These are phyloP conservation scores for Lycophotia porphyrea DNA, from an alignment of 2,888 invertebrate genomes.

Conservation along the genomic window DNA sequence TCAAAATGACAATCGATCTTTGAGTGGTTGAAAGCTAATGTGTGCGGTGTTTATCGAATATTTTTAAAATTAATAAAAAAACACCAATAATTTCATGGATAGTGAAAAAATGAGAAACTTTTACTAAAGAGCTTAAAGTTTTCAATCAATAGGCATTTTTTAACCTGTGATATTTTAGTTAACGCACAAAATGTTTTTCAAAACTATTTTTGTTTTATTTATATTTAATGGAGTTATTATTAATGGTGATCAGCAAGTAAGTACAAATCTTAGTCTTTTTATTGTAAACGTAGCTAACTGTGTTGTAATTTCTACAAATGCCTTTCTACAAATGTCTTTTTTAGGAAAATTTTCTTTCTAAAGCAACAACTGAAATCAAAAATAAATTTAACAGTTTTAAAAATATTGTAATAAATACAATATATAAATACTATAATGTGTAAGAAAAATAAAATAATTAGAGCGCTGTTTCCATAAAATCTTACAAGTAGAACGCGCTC, in stretches of 20 bases:
- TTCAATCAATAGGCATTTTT: constrained; percentile 58
- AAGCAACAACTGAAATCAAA: neutral
- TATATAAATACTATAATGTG: neutral
- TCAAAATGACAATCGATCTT: constrained; percentile 67
- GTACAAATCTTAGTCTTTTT: constrained; percentile 42
- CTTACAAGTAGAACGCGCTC: neutral
- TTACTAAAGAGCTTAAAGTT: constrained; percentile 21
- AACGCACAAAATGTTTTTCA: constrained; percentile 74
- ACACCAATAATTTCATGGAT: constrained; percentile 10
- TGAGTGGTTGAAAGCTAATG: constrained; percentile 39
- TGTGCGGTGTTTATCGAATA: constrained; percentile 16
- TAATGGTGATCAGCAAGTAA: constrained; percentile 73
- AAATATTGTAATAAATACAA: neutral
- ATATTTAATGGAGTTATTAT: constrained; percentile 64
- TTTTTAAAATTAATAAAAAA: constrained; percentile 2
- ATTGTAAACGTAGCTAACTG: neutral
- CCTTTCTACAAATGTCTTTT: neutral
- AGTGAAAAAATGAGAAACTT: constrained; percentile 36
- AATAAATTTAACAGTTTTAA: neutral
- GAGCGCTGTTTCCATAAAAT: neutral
- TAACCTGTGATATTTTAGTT: constrained; percentile 74
- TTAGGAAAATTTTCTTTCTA: neutral
- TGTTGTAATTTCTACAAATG: constrained; percentile 5
- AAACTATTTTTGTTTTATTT: constrained; percentile 69
- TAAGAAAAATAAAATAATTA: neutral